These are phyloP conservation scores for Drosophila niveifrons DNA, from an alignment of 2,888 invertebrate species.

Conservation along the genomic window DNA sequence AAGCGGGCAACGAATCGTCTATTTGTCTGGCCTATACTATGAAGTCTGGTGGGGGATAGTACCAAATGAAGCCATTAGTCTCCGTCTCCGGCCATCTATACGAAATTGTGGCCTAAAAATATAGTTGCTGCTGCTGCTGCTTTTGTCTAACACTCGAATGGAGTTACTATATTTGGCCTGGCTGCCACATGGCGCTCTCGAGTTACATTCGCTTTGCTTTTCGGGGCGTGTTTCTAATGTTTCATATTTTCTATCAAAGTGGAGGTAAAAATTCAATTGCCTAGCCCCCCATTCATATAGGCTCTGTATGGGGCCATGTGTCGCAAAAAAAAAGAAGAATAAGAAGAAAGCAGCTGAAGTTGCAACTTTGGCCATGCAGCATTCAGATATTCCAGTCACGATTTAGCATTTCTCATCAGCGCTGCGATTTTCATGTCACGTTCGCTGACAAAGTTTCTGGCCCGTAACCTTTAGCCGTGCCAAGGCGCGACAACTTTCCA, in stretches of 20 bases:
- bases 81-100: constrained; percentile 37
- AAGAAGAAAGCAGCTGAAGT: constrained; percentile 30
- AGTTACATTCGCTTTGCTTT: constrained; percentile 33
- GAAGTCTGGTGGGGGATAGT: constrained; percentile 3
- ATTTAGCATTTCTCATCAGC: constrained; percentile 83
- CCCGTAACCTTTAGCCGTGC: constrained; percentile 56
- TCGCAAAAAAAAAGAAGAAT: constrained; percentile 8
- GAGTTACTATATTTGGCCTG: constrained; percentile 58
- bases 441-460: constrained; percentile 77
- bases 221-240: constrained; percentile 13
- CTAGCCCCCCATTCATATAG: constrained; percentile 23
- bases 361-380: constrained; percentile 34
- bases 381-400: constrained; percentile 79
- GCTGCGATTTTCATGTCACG: constrained; percentile 84
- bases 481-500: constrained; percentile 52
- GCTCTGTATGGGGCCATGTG: constrained; percentile 46
- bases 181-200: constrained; percentile 55
- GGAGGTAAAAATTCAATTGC: constrained; percentile 54
- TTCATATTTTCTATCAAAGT: constrained; percentile 17
- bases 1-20: background rate
- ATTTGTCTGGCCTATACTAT: background rate
- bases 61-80: constrained; percentile 74
- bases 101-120: constrained; percentile 67
- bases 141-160: constrained; percentile 33
- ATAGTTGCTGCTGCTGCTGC: constrained; percentile 39